These are phyloP conservation scores for Molanna angustata DNA, from an alignment of 2,888 invertebrate genomes.

Conservation along the genomic window DNA sequence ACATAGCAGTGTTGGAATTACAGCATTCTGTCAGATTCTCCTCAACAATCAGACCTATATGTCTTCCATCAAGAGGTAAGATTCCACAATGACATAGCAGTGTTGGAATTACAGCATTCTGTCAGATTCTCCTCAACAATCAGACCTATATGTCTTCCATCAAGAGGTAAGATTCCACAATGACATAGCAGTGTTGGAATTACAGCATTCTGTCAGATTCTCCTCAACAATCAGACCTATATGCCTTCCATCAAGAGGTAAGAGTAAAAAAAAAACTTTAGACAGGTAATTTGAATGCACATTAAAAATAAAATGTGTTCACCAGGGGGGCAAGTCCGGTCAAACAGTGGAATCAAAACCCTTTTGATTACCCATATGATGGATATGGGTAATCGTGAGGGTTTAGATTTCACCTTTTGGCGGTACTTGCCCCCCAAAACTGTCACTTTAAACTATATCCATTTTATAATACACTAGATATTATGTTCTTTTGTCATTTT, in stretches of 20 bases:
- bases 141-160: slow-evolving; percentile 67
- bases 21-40: slow-evolving; percentile 62
- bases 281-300: no score
- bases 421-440: no score
- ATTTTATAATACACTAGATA: no score
- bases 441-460: no score
- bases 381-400: no score
- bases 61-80: slow-evolving; percentile 63
- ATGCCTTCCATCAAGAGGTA: slow-evolving; percentile 63
- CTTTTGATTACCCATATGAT: no score
- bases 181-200: slow-evolving; percentile 71
- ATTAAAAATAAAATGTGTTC: no score
- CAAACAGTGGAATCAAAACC: no score
- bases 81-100: slow-evolving; percentile 76
- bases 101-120: slow-evolving; percentile 64
- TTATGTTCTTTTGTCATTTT: no score
- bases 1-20: slow-evolving; percentile 71
- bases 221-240: slow-evolving; percentile 62
- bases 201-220: slow-evolving; percentile 63
- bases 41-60: slow-evolving; percentile 63
- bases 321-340: no score
- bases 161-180: slow-evolving; percentile 68
- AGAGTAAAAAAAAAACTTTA: no score
- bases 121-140: slow-evolving; percentile 60
- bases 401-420: no score